Evolutionary conservation across 2,113 vertebrate species (phyloP).

Genomic region (Athene cunicularia): DNA sequence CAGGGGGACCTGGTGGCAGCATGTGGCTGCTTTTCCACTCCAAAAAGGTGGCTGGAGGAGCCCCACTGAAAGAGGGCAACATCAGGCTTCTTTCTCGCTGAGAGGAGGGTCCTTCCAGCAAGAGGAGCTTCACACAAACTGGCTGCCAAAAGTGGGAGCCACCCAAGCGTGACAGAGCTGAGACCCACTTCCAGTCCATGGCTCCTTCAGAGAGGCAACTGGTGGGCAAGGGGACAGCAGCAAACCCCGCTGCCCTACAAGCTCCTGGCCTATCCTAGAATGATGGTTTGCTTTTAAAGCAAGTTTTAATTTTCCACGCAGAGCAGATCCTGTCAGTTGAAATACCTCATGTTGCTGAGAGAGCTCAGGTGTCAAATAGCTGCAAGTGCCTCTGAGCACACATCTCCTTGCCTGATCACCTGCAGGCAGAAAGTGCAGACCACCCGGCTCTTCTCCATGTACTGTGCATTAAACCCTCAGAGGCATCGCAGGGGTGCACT

Average conservation of each 20-base stretch:
- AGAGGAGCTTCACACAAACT: neutral
- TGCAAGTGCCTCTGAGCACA: neutral
- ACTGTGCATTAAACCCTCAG: neutral
- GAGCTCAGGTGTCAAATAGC: neutral
- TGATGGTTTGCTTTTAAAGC: neutral
- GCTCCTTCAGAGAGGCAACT: neutral
- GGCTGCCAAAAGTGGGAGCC: neutral
- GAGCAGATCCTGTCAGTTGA: neutral
- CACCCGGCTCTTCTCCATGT: neutral
- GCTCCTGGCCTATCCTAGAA: neutral
- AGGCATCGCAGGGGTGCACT: too few species aligned
- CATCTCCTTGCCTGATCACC: neutral
- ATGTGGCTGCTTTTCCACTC: neutral
- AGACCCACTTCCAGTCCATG: neutral
- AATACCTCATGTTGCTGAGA: neutral
- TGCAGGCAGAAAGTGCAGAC: neutral
- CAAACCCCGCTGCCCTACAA: neutral
- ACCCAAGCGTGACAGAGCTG: fast-evolving
- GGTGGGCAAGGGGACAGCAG: neutral
- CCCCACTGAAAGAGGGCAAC: neutral
- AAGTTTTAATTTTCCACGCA: neutral
- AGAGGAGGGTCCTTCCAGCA: neutral
- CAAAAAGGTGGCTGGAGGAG: neutral
- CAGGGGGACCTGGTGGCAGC: neutral
- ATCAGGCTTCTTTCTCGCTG: neutral